Evolutionary conservation across 2,113 vertebrate species (phyloP).

Genomic region (Notothenia rossii): DNA sequence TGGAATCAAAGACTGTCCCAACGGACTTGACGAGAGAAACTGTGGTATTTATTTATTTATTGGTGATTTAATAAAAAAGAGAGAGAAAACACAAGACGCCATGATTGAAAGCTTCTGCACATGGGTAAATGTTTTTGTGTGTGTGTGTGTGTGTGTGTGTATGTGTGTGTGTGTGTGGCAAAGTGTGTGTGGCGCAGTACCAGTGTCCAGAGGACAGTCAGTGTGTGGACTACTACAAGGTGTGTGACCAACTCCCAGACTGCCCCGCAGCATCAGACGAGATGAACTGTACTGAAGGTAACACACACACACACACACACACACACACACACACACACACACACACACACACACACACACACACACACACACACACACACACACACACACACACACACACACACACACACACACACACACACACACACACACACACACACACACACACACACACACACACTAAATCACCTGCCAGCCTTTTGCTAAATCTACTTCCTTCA

Average conservation of each 20-base stretch:
- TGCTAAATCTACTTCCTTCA: not conserved
- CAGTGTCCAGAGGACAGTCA: conserved; percentile 89
- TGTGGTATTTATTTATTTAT: conserved; percentile 86
- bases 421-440: not conserved
- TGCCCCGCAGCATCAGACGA: conserved; percentile 89
- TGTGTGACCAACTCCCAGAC: conserved; percentile 90
- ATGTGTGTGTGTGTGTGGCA: conserved; percentile 14
- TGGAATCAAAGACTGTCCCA: conserved; percentile 92
- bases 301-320: not conserved
- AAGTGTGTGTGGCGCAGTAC: conserved; percentile 92
- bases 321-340: not conserved
- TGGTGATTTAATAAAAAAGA: not conserved
- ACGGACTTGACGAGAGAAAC: conserved; percentile 92
- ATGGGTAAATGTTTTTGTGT: no score
- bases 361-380: not conserved
- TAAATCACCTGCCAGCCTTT: no score
- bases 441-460: not conserved
- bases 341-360: not conserved
- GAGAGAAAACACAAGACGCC: no score
- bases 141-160: no score
- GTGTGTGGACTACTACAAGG: conserved; percentile 88
- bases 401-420: not conserved
- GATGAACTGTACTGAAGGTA: conserved; percentile 87
- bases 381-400: not conserved
- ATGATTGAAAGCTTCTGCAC: no score